A percentile compares a stretch with the other conserved stretches of the same genome.
phyloP scores from a whole-genome alignment of 2,113 vertebrate species.

The Petrocephalus zakoni region DNA sequence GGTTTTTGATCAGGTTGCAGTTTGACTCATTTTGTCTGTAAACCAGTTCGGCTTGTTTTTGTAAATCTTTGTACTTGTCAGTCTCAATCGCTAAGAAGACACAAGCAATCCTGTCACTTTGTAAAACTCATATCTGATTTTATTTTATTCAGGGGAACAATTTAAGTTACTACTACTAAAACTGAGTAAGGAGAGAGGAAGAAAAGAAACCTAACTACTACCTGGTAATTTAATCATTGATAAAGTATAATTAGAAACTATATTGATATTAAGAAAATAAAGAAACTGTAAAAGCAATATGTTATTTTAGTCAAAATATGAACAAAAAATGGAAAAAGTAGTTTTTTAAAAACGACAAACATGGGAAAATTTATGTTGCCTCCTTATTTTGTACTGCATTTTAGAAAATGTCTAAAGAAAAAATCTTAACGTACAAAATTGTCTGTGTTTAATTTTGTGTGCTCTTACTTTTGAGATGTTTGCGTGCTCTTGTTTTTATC shows the following conservation, averaged over 20 bases:
- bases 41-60: slow-evolving; percentile 28
- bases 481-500: not conserved
- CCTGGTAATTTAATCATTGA: slow-evolving; percentile 34
- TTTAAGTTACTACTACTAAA: slow-evolving; percentile 40
- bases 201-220: slow-evolving; percentile 31
- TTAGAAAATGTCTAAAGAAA: slow-evolving; percentile 42
- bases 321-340: slow-evolving; percentile 37
- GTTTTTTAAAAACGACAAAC: slow-evolving; percentile 25
- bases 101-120: slow-evolving; percentile 29
- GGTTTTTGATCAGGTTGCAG: not conserved
- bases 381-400: slow-evolving; percentile 47
- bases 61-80: slow-evolving; percentile 27
- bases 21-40: slow-evolving; percentile 28
- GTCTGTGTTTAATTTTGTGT: slow-evolving; percentile 28
- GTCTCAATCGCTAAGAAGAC: slow-evolving; percentile 26
- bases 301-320: slow-evolving; percentile 47
- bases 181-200: slow-evolving; percentile 26
- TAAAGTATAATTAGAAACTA: slow-evolving; percentile 33
- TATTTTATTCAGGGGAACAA: slow-evolving; percentile 27
- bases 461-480: slow-evolving; percentile 4
- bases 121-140: slow-evolving; percentile 28
- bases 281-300: slow-evolving; percentile 46
- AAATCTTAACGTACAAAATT: slow-evolving; percentile 25
- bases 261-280: slow-evolving; percentile 37
- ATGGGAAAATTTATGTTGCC: slow-evolving; percentile 40